A percentile compares a stretch with the other conserved stretches of the same genome.
Evolutionary conservation across 2,113 vertebrate genomes (phyloP).

Genomic region (Mola mola): DNA sequence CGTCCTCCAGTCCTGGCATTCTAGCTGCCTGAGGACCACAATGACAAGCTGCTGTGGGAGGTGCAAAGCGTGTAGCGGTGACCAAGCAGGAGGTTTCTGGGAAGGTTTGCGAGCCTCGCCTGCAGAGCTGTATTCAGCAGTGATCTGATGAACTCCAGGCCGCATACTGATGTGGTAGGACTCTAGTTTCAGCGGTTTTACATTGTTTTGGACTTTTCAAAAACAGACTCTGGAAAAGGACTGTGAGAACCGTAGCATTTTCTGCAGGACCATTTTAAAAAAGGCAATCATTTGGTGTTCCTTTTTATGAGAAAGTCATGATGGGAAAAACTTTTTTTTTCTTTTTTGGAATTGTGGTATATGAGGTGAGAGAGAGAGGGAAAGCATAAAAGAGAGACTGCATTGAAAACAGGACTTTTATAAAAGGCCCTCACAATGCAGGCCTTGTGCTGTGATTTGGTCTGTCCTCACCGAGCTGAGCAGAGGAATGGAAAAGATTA

Average conservation of each 20-base stretch:
- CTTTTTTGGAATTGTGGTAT: conserved; percentile 56
- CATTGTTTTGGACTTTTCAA: conserved; percentile 74
- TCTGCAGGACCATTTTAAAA: conserved; percentile 44
- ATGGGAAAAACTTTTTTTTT: conserved; percentile 46
- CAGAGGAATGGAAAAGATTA: conserved; percentile 89
- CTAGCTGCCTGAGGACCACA: conserved; percentile 56
- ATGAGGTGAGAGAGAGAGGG: conserved; percentile 70
- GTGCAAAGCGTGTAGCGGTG: conserved; percentile 47
- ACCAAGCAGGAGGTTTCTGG: conserved; percentile 71
- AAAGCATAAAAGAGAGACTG: conserved; percentile 58
- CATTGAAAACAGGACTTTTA: conserved; percentile 75
- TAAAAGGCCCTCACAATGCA: conserved; percentile 79
- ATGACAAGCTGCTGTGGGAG: conserved; percentile 69
- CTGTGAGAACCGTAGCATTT: conserved; percentile 76
- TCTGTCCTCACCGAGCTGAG: conserved; percentile 80
- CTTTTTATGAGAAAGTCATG: conserved; percentile 47
- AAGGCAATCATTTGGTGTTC: conserved; percentile 47
- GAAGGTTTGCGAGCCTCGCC: conserved; percentile 64
- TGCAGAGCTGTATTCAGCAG: conserved; percentile 44
- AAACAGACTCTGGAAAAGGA: conserved; percentile 73
- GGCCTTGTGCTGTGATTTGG: conserved; percentile 82
- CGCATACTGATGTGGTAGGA: conserved; percentile 77
- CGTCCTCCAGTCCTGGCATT: conserved; percentile 53
- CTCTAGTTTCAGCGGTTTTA: conserved; percentile 78
- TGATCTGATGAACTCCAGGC: conserved; percentile 71